phyloP scores from a whole-genome alignment of 2,888 invertebrate genomes.

The Phengaris arion region DNA sequence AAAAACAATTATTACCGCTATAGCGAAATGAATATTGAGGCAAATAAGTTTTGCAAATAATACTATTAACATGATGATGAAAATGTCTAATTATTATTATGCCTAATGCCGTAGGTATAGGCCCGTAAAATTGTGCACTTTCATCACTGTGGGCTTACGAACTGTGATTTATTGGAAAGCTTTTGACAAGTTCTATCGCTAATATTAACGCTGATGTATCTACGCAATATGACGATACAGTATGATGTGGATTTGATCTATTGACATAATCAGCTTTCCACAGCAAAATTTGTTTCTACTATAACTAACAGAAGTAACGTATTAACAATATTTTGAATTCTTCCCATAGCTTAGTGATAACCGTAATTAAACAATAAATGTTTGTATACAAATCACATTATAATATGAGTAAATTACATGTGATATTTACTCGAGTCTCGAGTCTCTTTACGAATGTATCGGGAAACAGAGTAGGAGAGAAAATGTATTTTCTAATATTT shows the following conservation, averaged over 20 bases:
- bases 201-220: conserved; percentile 25
- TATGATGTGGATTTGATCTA: conserved; percentile 23
- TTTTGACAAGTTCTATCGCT: conserved; percentile 33
- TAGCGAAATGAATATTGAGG: not conserved
- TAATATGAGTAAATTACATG: not conserved
- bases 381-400: not conserved
- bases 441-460: not conserved
- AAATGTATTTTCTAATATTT: not conserved
- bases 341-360: not conserved
- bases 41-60: not conserved
- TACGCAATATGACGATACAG: conserved; percentile 29
- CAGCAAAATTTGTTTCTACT: not conserved
- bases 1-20: not conserved
- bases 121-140: conserved; percentile 28
- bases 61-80: not conserved
- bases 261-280: not conserved
- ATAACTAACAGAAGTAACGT: not conserved
- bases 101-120: not conserved
- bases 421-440: not conserved
- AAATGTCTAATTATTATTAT: not conserved
- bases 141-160: conserved; percentile 30
- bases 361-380: not conserved
- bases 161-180: conserved; percentile 39
- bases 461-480: not conserved
- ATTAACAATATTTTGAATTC: not conserved